These are phyloP conservation scores for Creontiades dilutus DNA, from an alignment of 2,888 invertebrate species.

Conservation along the genomic window DNA sequence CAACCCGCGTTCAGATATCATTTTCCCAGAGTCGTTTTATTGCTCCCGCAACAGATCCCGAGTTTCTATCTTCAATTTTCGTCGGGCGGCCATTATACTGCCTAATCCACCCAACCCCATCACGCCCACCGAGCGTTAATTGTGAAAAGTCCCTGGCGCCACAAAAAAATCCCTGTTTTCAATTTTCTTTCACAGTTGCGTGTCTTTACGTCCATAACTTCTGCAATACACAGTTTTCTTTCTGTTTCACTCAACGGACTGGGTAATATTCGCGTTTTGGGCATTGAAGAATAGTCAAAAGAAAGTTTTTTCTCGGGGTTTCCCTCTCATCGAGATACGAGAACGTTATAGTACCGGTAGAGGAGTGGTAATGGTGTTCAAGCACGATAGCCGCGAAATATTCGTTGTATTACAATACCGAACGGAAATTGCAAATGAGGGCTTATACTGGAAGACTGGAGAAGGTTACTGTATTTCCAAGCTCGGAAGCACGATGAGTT, in stretches of 20 bases:
- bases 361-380: neutral
- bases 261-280: neutral
- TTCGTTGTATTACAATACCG: constrained; percentile 2
- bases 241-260: constrained; percentile 30
- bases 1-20: constrained; percentile 16
- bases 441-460: no score
- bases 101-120: neutral
- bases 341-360: constrained; percentile 3
- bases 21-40: constrained; percentile 46
- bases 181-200: constrained; percentile 39
- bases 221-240: constrained; percentile 29
- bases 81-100: neutral
- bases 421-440: constrained; percentile 12
- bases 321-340: neutral
- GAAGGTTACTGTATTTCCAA: no score
- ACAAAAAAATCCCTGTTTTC: neutral
- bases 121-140: constrained; percentile 33
- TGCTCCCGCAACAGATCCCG: constrained; percentile 21
- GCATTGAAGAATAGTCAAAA: constrained; percentile 1
- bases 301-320: neutral
- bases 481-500: no score
- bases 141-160: neutral
- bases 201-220: constrained; percentile 29
- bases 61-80: constrained; percentile 51
- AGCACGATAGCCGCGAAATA: neutral